phyloP scores from a whole-genome alignment of 2,888 invertebrate genomes.

The Chymomyza amoena region DNA sequence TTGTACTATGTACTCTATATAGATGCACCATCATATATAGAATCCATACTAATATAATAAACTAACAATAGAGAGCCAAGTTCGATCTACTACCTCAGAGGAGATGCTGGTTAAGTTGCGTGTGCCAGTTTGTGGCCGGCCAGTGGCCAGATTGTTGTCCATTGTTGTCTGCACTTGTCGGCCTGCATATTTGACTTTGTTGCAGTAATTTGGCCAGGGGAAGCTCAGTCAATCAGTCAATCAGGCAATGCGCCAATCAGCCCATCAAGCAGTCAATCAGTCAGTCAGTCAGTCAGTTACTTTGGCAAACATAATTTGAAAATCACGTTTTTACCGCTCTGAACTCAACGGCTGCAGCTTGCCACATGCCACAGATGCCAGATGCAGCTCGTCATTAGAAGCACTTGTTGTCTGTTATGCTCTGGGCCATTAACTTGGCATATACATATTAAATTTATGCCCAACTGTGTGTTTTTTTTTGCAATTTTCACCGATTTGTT shows the following conservation, averaged over 20 bases:
- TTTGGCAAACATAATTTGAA: conserved; percentile 65
- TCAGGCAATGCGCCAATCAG: too few relatives aligned
- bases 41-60: neutral
- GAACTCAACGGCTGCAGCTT: conserved; percentile 36
- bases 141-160: neutral
- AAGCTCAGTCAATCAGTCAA: conserved; percentile 4
- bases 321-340: conserved; percentile 70
- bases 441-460: conserved; percentile 3
- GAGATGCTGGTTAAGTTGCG: neutral
- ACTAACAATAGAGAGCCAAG: neutral
- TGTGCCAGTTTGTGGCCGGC: conserved; percentile 18
- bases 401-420: neutral
- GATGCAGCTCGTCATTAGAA: conserved; percentile 14
- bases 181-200: conserved; percentile 58
- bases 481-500: conserved; percentile 27
- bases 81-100: neutral
- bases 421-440: neutral
- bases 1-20: neutral
- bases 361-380: conserved; percentile 14
- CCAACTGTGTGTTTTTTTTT: conserved; percentile 33
- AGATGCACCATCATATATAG: neutral
- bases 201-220: conserved; percentile 59
- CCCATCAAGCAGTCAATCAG: conserved; percentile 24
- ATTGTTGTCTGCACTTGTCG: conserved; percentile 55
- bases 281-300: conserved; percentile 24